Percentiles rank a stretch among this genome's conserved stretches.
Evolutionary conservation across 2,888 invertebrate species (phyloP).

Genomic region (Linnaemya tessellans): DNA sequence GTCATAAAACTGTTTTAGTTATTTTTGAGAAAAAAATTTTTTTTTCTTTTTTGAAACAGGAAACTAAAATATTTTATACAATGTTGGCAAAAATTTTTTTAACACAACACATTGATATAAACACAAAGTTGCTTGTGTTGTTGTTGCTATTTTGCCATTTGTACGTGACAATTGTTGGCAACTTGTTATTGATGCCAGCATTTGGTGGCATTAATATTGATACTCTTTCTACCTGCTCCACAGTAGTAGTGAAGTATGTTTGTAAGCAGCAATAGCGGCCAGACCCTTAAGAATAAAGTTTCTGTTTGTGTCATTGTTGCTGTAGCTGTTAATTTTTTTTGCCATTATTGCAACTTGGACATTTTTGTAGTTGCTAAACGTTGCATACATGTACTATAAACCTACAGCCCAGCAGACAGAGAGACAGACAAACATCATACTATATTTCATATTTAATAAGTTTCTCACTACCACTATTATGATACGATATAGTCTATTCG

Average conservation of each 20-base stretch:
- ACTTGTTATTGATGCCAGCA: constrained; percentile 61
- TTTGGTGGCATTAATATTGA: constrained; percentile 46
- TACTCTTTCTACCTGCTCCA: constrained; percentile 36
- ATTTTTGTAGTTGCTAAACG: constrained; percentile 44
- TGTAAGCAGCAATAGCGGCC: neutral
- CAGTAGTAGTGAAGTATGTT: neutral
- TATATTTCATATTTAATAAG: constrained; percentile 71
- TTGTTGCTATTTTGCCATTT: constrained; percentile 8
- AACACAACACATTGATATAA: neutral
- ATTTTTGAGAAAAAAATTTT: constrained; percentile 1
- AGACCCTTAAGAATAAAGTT: constrained; percentile 50
- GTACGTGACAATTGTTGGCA: constrained; percentile 67
- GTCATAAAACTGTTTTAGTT: neutral
- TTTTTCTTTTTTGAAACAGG: neutral
- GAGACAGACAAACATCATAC: constrained; percentile 46
- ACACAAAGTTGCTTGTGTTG: neutral
- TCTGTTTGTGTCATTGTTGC: constrained; percentile 55
- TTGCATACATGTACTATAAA: too few relatives aligned
- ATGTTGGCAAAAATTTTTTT: constrained; percentile 32
- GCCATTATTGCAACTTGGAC: constrained; percentile 43
- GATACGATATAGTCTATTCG: neutral
- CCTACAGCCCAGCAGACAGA: neutral
- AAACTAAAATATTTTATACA: constrained; percentile 50
- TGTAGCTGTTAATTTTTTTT: constrained; percentile 53
- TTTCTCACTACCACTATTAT: constrained; percentile 51